Evolutionary conservation across 2,797 vertebrate species (phyloP), one percentile per base, ranked within the genome.

Genomic region (Crenichthys baileyi): DNA sequence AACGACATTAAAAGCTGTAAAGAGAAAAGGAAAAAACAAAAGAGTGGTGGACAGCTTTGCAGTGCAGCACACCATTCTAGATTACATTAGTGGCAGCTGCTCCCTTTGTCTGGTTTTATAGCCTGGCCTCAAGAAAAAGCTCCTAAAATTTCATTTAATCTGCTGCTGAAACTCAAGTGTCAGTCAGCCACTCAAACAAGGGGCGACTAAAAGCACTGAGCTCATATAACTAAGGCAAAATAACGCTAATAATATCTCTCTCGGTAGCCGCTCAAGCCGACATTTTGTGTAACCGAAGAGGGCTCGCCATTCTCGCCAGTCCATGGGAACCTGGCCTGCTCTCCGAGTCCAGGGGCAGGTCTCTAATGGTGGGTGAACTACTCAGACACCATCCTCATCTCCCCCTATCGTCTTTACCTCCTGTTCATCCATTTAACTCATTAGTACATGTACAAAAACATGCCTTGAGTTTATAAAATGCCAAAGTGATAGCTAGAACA

Each of bases 111-210:
- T 94, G 91, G 92, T 92, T 93, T 94, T 94, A 93, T 95, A 92
- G 91, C 85, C 94, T 94, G 94, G 94, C 93, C 96, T 87, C 86
- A 86, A 94, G 90, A 95, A 97, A 97, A 96, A 94, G 93, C 91
- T 95, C 93, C 96, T 96, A 97, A 97, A 97, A 97, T 97, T 96
- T 97, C 96, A 97, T 97, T 97, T 96, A 97, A 97, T 96, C 96
- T 96, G 94, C 93, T 88, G 92, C 91, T 93, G 93, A 96, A 97
- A 95, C 95, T 96, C 95, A 95, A 97, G 96, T 96, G 95, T 95
- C 95, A 95, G 95, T 95, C 95, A 95, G 95, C 92, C 96, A 95
- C 95, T 97, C 93, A 94, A 95, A 95, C 94, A 85, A 95, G 96
- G 44, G 94, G 94, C 93, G 87, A 82, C 96, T 97, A 96, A 97